Percentiles rank a stretch among this genome's conserved stretches.
These are phyloP conservation scores for Oryzias melastigma DNA, from an alignment of 2,113 vertebrate genomes.

Conservation along the genomic window DNA sequence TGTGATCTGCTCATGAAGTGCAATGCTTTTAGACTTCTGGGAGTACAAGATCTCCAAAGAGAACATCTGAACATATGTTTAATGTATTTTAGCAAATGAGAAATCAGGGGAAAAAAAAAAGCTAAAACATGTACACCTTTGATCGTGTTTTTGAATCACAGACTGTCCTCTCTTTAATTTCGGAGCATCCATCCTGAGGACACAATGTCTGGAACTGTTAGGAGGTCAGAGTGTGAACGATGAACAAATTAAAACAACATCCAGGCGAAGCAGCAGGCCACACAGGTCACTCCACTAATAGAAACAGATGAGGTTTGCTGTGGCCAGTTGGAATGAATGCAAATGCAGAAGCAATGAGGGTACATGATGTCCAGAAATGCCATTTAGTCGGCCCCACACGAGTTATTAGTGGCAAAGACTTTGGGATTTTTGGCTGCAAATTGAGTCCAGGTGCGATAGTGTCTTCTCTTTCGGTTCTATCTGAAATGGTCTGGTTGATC, in stretches of 20 bases:
- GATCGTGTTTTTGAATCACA: no score
- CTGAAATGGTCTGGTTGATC: no score
- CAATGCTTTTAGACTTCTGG: no score
- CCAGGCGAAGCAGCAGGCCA: slow-evolving; percentile 4
- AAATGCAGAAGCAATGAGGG: slow-evolving; percentile 17
- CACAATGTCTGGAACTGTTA: no score
- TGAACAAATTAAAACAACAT: slow-evolving; percentile 11
- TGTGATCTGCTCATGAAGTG: no score
- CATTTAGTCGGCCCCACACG: slow-evolving; percentile 30
- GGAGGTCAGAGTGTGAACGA: background rate
- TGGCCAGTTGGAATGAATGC: slow-evolving; percentile 27
- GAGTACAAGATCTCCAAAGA: no score
- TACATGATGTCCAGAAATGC: slow-evolving; percentile 13
- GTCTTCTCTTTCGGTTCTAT: background rate
- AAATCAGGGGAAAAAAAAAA: no score
- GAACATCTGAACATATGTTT: no score
- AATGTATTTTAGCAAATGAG: no score
- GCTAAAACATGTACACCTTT: no score
- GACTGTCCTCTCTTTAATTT: no score
- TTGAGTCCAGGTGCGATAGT: background rate
- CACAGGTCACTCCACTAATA: slow-evolving; percentile 1
- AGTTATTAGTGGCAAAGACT: slow-evolving; percentile 37
- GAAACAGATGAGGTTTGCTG: background rate
- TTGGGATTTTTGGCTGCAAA: slow-evolving; percentile 36
- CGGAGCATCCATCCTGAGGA: background rate